These are phyloP conservation scores for Selenia dentaria DNA, from an alignment of 2,888 invertebrate genomes.

Conservation along the genomic window DNA sequence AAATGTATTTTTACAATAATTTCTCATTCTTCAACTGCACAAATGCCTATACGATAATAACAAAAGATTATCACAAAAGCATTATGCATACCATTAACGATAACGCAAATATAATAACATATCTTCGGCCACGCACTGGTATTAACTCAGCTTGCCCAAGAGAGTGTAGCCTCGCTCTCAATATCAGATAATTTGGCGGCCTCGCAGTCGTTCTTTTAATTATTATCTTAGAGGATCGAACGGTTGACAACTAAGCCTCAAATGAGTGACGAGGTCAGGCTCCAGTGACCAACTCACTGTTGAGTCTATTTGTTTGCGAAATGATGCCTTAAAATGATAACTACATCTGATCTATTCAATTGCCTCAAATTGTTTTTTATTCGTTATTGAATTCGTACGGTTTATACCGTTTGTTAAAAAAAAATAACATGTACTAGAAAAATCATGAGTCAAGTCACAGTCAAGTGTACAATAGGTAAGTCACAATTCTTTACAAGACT, in stretches of 20 bases:
- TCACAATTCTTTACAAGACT: too few species aligned
- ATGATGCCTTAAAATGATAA: neutral
- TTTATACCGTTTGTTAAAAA: too few species aligned
- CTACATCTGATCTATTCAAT: too few species aligned
- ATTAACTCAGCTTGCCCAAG: constrained; percentile 54
- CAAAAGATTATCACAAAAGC: constrained; percentile 28
- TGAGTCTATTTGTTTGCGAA: constrained; percentile 6
- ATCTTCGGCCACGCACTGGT: constrained; percentile 54
- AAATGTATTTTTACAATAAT: too few species aligned
- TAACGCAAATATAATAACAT: constrained; percentile 77
- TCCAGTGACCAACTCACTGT: constrained; percentile 3
- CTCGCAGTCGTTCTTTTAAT: constrained; percentile 74
- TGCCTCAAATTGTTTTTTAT: too few species aligned
- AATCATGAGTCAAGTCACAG: too few species aligned
- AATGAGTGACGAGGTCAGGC: constrained; percentile 20
- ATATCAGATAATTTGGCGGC: constrained; percentile 75
- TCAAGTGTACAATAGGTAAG: too few species aligned
- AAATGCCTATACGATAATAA: constrained; percentile 9
- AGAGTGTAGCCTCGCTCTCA: constrained; percentile 72
- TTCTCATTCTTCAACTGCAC: too few species aligned
- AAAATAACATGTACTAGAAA: too few species aligned
- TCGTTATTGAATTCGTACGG: too few species aligned
- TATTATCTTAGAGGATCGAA: constrained; percentile 66
- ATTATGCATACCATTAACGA: constrained; percentile 48
- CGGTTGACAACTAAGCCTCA: constrained; percentile 59